phyloP scores from a whole-genome alignment of 2,113 vertebrate species.

The Puffinus mauretanicus region DNA sequence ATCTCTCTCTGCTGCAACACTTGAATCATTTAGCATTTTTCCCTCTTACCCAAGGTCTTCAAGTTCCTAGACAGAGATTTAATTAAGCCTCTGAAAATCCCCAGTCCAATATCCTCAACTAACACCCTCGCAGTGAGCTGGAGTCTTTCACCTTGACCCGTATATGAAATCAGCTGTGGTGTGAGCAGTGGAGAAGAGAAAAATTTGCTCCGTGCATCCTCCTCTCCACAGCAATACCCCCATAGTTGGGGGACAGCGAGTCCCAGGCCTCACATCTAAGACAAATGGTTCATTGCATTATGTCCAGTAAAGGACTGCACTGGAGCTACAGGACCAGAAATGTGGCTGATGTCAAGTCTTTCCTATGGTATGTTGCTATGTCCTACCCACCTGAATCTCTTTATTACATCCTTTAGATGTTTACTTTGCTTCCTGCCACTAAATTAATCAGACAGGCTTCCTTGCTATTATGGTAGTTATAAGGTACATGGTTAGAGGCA shows the following conservation, averaged over 20 bases:
- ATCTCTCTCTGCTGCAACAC: background rate
- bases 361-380: background rate
- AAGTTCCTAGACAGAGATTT: background rate
- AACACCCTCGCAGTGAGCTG: background rate
- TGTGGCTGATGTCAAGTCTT: background rate
- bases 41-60: background rate
- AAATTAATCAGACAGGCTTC: constrained; percentile 3
- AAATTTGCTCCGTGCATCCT: background rate
- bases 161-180: background rate
- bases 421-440: constrained; percentile 52
- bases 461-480: constrained; percentile 37
- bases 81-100: background rate
- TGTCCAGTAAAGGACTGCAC: background rate
- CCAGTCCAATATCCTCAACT: background rate
- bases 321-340: background rate
- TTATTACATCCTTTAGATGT: constrained; percentile 34
- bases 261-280: background rate
- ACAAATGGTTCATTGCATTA: background rate
- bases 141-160: background rate
- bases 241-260: background rate
- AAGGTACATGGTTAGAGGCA: background rate
- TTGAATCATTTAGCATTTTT: background rate
- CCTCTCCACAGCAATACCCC: background rate
- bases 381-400: constrained; percentile 19
- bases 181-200: background rate